Evolutionary conservation across 35 echinoderm and acorn worm species (phyloP), one percentile per base, ranked within the genome.

Genomic region (Apostichopus japonicus): DNA sequence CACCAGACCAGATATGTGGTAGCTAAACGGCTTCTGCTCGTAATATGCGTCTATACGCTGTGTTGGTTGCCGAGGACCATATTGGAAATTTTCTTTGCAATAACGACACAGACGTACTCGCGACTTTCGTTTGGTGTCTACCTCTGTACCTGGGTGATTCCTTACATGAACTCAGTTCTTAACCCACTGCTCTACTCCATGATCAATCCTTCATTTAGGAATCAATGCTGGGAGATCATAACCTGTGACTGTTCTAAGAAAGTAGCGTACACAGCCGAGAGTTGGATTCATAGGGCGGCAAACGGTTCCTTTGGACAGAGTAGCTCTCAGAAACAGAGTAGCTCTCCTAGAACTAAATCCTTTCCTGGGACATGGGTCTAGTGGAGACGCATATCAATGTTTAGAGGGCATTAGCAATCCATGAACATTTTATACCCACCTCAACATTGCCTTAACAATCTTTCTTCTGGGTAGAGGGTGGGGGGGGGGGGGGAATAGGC

Each of bases 151-250:
- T 94, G 88, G 82, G 96, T 95, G 23, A 56, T 99, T 17, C 97
- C 97, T 14, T 99, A 99, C 86, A 67, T 99, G 72, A 99, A 99
- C 80, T 99, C 97, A 0, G 89, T 99, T 24, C 75, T 96, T 62
- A 99, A 99, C 82, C 97, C 97, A 21, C n/a, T 96, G 13, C 80
- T 99, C 21, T 99, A 99, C 78, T 96, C 95, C 8, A 86, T 99
- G 91, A 95, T 99, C 21, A 99, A 99, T 55, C 87, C 93, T 15
- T 90, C 81, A 78, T 99, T 99, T 79, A 22, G 97, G 4, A 78
- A 95, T n/a, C 93, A 95, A 54, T 96, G 97, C 73, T 93, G 92
- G 92, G 33, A 91, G 72, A 93, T 98, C 16, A 25, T 98, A 1
- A 93, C 92, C 33, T 96, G 95, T 78, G 33, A 94, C 78, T 93